Base-by-base conservation (phyloP, 2,888 invertebrate genomes). In the Caenorhabditis becei region DNA sequence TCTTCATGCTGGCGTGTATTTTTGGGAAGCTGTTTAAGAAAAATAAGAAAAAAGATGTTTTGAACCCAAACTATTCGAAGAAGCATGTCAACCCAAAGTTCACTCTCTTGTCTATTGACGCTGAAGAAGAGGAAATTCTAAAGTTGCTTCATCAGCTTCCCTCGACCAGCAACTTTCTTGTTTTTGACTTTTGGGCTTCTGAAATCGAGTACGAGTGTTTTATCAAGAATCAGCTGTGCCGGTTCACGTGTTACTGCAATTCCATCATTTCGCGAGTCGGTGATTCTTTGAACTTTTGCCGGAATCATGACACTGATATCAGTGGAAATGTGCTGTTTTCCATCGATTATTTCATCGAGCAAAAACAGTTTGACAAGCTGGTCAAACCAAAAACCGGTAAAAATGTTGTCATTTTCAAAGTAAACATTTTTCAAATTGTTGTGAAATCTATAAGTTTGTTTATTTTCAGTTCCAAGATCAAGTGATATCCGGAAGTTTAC, bases 401-500 rank as follows among this genome's bases (percentile, higher is more conserved):
- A 23, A 61, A 54, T 51, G 56, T 75, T 66, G 35, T 66, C 7
- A 75, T 75, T 61, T 75, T 66, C 18, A 41, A 51, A 75, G 75
- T 71, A 41, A 41, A 41, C 14, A 11, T 5, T 59, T 59, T 4
- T 14, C 10, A 20, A 1, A 35, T 47, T 41, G 10, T 11, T 47
- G 14, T 1, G 23, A 32, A 58, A 70, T 32, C 5, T 26, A 26
- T 56, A 77, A 61, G 2, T 71, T 65, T n/a, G 47, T 26, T 23
- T 24, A 51, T 65, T 91, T 91, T 54, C 92, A 94, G 94, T 92
- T 94, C 86, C 93, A 94, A 91, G 92, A 93, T 82, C 91, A 93
- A 89, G 93, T 94, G 56, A 92, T 94, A 71, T 92, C 92, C 49
- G 94, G 94, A 1, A 93, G 93, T 47, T 90, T 94, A 78, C 94